phyloP scores from a whole-genome alignment of 92 coral and sea anemone species.

The Palythoa caribaeorum region DNA sequence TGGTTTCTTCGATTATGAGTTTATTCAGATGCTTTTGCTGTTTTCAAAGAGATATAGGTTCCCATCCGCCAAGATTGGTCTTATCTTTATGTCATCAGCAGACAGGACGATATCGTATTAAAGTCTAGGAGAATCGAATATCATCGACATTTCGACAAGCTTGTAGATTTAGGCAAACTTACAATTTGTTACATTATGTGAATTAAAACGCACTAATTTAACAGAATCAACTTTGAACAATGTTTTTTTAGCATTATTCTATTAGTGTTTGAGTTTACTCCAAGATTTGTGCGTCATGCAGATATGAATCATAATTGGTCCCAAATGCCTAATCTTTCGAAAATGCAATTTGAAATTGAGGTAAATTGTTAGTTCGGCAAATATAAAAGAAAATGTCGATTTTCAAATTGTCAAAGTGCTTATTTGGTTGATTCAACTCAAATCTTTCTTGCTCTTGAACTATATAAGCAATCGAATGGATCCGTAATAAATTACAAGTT shows the following conservation, averaged over 20 bases:
- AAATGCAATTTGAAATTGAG: background rate
- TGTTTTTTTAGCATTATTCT: background rate
- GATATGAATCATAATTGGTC: background rate
- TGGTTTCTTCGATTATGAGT: background rate
- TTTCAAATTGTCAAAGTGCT: background rate
- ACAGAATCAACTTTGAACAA: background rate
- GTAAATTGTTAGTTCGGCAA: background rate
- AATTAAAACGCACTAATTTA: background rate
- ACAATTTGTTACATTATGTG: background rate
- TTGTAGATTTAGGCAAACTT: background rate
- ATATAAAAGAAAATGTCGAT: background rate
- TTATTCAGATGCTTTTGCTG: background rate
- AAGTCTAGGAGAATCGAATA: background rate
- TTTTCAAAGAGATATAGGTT: background rate
- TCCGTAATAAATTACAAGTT: too few relatives aligned
- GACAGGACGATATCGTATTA: slow-evolving; percentile 2
- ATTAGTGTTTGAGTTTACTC: background rate
- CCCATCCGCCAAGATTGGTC: background rate
- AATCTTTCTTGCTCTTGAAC: too few relatives aligned
- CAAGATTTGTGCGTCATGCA: background rate
- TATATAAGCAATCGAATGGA: too few relatives aligned
- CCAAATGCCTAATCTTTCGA: background rate
- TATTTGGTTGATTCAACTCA: too few relatives aligned
- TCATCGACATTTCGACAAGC: background rate
- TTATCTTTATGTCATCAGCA: slow-evolving; percentile 39